These are phyloP conservation scores for Orbicella faveolata DNA, from an alignment of 64 coral and sea anemone genomes.

Conservation along the genomic window DNA sequence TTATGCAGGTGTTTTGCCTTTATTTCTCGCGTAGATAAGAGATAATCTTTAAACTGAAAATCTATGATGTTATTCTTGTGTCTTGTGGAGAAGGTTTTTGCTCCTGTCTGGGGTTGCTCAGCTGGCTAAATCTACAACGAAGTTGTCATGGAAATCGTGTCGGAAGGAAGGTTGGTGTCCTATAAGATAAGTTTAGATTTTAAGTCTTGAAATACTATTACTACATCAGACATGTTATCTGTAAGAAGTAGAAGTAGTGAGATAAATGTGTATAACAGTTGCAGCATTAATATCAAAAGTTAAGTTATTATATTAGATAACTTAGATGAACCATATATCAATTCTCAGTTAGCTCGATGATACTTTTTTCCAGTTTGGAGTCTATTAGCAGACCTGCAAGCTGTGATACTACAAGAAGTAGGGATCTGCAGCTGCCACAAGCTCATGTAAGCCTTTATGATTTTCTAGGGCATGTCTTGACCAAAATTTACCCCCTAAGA, in stretches of 20 bases:
- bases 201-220: neutral
- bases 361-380: constrained; percentile 50
- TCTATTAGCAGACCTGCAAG: constrained; percentile 72
- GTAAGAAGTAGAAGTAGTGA: neutral
- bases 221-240: neutral
- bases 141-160: constrained; percentile 68
- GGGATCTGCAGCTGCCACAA: constrained; percentile 2
- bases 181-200: too few relatives aligned
- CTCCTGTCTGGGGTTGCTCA: neutral
- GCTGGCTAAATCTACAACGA: neutral
- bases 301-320: too few relatives aligned
- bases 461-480: too few relatives aligned
- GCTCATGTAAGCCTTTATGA: neutral
- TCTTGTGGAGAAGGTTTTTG: neutral
- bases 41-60: neutral
- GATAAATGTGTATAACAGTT: too few relatives aligned
- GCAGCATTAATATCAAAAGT: too few relatives aligned
- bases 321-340: too few relatives aligned
- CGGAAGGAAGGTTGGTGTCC: constrained; percentile 65
- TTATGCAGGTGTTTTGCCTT: neutral
- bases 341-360: neutral
- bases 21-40: neutral
- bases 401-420: constrained; percentile 37
- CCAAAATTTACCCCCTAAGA: too few relatives aligned
- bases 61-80: neutral